Evolutionary conservation across 2,797 vertebrate species (phyloP), one percentile per base, ranked within the genome.

Genomic region (Mormyrus hasselquistii): DNA sequence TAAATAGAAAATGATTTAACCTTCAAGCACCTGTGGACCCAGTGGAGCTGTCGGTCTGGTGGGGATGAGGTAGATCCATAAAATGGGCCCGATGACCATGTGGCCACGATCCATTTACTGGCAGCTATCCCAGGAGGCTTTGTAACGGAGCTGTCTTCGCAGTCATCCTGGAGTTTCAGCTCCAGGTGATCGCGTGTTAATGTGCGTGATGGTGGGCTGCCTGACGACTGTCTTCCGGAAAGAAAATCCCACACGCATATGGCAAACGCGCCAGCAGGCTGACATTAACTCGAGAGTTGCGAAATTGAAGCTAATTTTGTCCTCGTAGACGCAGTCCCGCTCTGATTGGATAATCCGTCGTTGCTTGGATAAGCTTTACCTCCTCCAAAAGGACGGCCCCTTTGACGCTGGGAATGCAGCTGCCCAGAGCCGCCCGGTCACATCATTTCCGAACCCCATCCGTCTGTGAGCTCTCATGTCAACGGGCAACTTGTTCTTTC

Each of bases 281-380:
- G 8, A 50, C 50, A 87, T 88, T 91, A 73, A 88, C 87, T 83
- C 83, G 88, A 91, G 84, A 86, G 47, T 89, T 89, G 85, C 50
- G 85, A 90, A 87, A 62, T 87, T 62, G 88, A 57, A 91, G 91
- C 90, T 94, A 93, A 93, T 93, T 92, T 92, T 84, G 89, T 91
- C 90, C 87, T 38, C 88, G 88, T 90, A 86, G 90, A 93, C 91
- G 93, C 92, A 90, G 91, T 59, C 55, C 50, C 57, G 14, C 89
- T 92, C 91, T 92, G 92, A 93, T 90, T 91, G 91, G 88, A 55
- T 88, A 62, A 89, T 89, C 92, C 91, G 90, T 93, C 93, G 91
- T 91, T 90, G 90, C 86, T 8, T 55, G 89, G 90, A 93, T 91
- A 91, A 93, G 88, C 92, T 89, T 59, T 89, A 57, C 10, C 29